phyloP scores from a whole-genome alignment of 2,888 invertebrate genomes.

The Halictus ligatus region DNA sequence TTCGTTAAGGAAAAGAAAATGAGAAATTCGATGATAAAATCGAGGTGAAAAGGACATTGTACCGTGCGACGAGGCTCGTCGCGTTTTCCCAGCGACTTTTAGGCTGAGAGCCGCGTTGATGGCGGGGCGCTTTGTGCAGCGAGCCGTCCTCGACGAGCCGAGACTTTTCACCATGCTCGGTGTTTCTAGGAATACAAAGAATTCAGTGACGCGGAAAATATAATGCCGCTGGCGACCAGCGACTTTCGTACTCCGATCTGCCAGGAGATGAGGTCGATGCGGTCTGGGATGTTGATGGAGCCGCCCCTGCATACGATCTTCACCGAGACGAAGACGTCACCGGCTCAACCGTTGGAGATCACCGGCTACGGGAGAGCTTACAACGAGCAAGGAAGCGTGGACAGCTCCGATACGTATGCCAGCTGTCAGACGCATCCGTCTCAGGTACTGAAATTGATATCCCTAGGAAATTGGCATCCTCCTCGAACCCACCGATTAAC shows the following conservation, averaged over 20 bases:
- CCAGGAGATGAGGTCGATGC: conserved; percentile 90
- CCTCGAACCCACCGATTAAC: not conserved
- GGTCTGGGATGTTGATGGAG: conserved; percentile 46
- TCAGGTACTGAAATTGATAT: conserved; percentile 84
- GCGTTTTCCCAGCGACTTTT: conserved; percentile 8
- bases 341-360: conserved; percentile 63
- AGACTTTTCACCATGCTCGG: conserved; percentile 66
- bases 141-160: conserved; percentile 32
- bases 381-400: conserved; percentile 85
- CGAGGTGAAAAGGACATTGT: not conserved
- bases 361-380: conserved; percentile 77
- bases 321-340: conserved; percentile 59
- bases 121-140: not conserved
- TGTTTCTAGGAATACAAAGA: conserved; percentile 93
- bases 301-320: conserved; percentile 28
- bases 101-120: not conserved
- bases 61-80: not conserved
- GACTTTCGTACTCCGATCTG: conserved; percentile 94
- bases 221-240: conserved; percentile 94
- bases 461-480: not conserved
- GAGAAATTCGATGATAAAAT: not conserved
- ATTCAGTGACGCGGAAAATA: conserved; percentile 95
- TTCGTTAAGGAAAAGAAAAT: not conserved
- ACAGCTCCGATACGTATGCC: conserved; percentile 97
- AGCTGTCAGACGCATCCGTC: conserved; percentile 98